Percentiles rank a stretch among this genome's conserved stretches.
Evolutionary conservation across 2,797 vertebrate genomes (phyloP).

Genomic region (Coracias cyanogaster): DNA sequence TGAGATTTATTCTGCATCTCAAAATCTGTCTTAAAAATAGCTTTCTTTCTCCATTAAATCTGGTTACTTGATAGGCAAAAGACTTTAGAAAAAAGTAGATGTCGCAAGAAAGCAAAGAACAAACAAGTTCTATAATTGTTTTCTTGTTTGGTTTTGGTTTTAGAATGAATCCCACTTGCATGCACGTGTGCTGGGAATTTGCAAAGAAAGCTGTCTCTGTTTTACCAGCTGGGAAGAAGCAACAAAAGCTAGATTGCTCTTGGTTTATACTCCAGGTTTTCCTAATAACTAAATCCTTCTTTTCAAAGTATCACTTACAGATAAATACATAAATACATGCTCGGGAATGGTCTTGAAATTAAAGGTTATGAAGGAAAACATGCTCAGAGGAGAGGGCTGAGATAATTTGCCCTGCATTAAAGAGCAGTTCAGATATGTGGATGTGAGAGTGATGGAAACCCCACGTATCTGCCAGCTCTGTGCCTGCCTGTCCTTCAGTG

Average conservation of each 20-base stretch:
- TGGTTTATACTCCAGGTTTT: not conserved
- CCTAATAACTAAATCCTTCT: not conserved
- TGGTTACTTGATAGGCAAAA: not conserved
- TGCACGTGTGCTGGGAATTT: not conserved
- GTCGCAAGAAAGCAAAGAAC: not conserved
- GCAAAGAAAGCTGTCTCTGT: not conserved
- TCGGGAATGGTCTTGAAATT: not conserved
- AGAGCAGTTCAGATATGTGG: fast-evolving
- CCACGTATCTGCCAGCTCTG: fast-evolving
- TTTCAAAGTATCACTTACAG: not conserved
- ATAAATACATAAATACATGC: not conserved
- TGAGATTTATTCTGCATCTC: not conserved
- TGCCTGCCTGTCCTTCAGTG: not conserved
- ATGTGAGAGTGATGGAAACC: not conserved
- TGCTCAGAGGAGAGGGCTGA: not conserved
- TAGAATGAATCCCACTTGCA: not conserved
- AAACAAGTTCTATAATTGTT: not conserved
- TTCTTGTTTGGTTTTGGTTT: slow-evolving; percentile 8
- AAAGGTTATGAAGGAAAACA: not conserved
- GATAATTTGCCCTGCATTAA: not conserved
- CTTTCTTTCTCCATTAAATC: not conserved
- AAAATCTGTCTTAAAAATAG: not conserved
- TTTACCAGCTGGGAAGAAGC: not conserved
- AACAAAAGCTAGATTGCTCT: not conserved
- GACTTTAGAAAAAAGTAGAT: not conserved